phyloP scores from a whole-genome alignment of 2,888 invertebrate genomes.

The Coleophora deauratella region DNA sequence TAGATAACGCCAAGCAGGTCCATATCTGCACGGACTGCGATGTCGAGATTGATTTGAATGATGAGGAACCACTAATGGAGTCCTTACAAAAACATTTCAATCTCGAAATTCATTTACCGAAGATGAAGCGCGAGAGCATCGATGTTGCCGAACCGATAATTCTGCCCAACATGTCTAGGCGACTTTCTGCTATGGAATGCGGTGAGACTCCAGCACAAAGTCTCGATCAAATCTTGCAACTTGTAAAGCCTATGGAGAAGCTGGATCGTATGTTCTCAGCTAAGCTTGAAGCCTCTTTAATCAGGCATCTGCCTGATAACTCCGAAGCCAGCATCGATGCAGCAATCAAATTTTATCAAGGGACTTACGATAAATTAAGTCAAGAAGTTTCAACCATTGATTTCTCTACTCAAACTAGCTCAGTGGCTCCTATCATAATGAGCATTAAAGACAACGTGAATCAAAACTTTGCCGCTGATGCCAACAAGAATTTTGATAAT shows the following conservation, averaged over 20 bases:
- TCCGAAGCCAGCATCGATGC: constrained; percentile 57
- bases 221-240: constrained; percentile 37
- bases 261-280: constrained; percentile 44
- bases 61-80: constrained; percentile 62
- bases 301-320: constrained; percentile 54
- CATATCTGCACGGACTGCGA: constrained; percentile 65
- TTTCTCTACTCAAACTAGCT: constrained; percentile 49
- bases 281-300: constrained; percentile 45
- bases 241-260: constrained; percentile 47
- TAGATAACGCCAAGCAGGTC: constrained; percentile 52
- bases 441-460: constrained; percentile 67
- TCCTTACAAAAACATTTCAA: constrained; percentile 60
- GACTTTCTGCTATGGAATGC: constrained; percentile 51
- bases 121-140: constrained; percentile 56
- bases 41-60: constrained; percentile 57
- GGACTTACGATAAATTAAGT: constrained; percentile 44
- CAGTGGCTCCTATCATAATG: constrained; percentile 66
- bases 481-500: constrained; percentile 57
- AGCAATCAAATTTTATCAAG: constrained; percentile 53
- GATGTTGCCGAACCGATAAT: constrained; percentile 59
- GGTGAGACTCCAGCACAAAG: constrained; percentile 44
- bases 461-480: constrained; percentile 56
- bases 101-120: constrained; percentile 51
- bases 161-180: constrained; percentile 58
- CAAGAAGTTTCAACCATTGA: constrained; percentile 44